Evolutionary conservation across 2,797 vertebrate genomes (phyloP).

Genomic region (Sebastes oblongus): DNA sequence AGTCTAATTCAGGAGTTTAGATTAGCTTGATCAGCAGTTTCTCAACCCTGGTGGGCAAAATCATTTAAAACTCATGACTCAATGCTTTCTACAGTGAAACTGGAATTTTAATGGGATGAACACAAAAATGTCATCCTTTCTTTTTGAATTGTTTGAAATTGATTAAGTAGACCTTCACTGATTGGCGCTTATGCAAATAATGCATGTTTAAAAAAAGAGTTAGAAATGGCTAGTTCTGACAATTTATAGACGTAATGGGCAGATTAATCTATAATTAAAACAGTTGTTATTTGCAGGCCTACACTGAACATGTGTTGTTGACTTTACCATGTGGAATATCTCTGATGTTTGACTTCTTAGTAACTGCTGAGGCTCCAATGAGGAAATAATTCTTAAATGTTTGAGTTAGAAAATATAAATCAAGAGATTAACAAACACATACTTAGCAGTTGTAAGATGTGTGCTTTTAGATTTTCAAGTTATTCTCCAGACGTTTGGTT

Average conservation of each 20-base stretch:
- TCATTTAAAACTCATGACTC: neutral
- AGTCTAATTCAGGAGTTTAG: slow-evolving; percentile 18
- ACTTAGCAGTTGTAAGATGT: neutral
- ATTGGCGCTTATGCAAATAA: neutral
- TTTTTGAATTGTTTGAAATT: neutral
- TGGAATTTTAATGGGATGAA: neutral
- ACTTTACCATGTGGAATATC: neutral
- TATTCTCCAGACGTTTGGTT: slow-evolving; percentile 11
- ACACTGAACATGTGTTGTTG: neutral
- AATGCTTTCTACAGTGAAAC: neutral
- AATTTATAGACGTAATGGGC: neutral
- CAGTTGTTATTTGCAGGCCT: neutral
- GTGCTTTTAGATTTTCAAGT: neutral
- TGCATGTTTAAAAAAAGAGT: neutral
- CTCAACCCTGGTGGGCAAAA: neutral
- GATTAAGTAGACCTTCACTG: neutral
- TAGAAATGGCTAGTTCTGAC: neutral
- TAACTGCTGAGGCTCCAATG: neutral
- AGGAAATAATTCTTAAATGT: neutral
- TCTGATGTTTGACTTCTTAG: neutral
- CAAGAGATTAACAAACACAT: neutral
- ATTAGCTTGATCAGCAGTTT: slow-evolving; percentile 27
- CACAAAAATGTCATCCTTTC: neutral
- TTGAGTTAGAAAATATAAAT: neutral
- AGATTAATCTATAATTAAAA: neutral